Conservation (phyloP, 2,113 vertebrate species). For the Cyanoramphus novaezelandiae region DNA sequence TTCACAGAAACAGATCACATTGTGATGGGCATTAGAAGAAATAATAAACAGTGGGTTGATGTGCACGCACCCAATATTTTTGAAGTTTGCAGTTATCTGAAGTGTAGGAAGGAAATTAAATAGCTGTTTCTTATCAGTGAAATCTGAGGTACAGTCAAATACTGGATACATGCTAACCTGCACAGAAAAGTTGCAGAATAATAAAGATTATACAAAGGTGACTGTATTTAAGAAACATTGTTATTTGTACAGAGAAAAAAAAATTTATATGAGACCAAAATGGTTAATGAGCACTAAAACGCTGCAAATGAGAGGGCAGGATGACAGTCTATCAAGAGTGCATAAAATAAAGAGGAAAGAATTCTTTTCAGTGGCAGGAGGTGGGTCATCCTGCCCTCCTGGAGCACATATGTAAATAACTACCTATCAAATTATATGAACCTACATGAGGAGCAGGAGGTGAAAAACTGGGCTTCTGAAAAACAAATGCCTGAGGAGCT, state of each 20-base stretch:
- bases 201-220: not conserved
- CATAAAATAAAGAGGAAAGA: not conserved
- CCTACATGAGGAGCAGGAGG: not conserved
- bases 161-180: not conserved
- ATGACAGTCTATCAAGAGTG: not conserved
- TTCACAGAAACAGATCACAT: not conserved
- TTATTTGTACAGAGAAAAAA: not conserved
- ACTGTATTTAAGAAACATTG: not conserved
- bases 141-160: not conserved
- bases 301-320: not conserved
- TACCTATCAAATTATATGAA: not conserved
- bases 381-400: not conserved
- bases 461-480: not conserved
- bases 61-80: not conserved
- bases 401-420: not conserved
- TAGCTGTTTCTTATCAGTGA: not conserved
- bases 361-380: not conserved
- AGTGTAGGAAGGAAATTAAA: slow-evolving; percentile 15
- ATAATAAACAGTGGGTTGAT: not conserved
- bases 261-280: not conserved
- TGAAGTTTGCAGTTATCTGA: not conserved
- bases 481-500: not conserved
- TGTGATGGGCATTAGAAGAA: not conserved
- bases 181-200: not conserved
- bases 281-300: not conserved